Base-by-base conservation (phyloP, 2,797 vertebrate genomes). In the Agapornis canus region DNA sequence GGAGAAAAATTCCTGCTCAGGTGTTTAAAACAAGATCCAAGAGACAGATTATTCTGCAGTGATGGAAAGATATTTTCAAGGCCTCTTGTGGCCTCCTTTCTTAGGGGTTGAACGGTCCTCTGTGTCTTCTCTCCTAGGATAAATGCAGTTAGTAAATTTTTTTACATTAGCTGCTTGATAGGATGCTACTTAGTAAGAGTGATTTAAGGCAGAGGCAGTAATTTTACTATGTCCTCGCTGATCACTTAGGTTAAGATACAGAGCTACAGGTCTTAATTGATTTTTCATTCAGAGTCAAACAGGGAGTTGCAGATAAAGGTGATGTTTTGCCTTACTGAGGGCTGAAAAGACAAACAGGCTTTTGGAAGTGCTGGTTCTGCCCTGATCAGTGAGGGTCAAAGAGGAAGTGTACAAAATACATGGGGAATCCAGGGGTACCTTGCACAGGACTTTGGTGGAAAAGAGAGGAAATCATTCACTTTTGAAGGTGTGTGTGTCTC, bases 401-500 rank as follows among this genome's bases (percentile, higher is more conserved):
- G 43, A 79, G 19, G 16, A 73, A 51, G n/a, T 0, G 1, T 31
- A 29, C 8, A 43, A 54, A 90, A 82, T 43, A 7, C n/a, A 54
- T 31, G 51, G 8, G 39, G 11, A 70, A 77, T 40, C 19, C 48
- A 18, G 40, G 40, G 8, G 2, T 47, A 2, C 26, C 17, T 40
- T 70, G 71, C 27, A 21, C 8, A 70, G n/a, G n/a, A 64, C 25
- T 78, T 78, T 5, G 26, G 7, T 1, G 54, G 20, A 29, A 77
- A 75, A 75, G 8, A 21, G 66, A 0, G 1, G 64, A 70, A 82
- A 57, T 2, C 0, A 11, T 69, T 54, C 3, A 2, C 17, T 83
- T 90, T 60, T 39, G 31, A 60, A 70, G 18, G 23, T 5, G 0
- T 15, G 7, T 65, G 7, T 71, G 21, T 43, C 21, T 78, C 59